Conservation (phyloP, 2,113 vertebrate species). For the Xerus inauris region DNA sequence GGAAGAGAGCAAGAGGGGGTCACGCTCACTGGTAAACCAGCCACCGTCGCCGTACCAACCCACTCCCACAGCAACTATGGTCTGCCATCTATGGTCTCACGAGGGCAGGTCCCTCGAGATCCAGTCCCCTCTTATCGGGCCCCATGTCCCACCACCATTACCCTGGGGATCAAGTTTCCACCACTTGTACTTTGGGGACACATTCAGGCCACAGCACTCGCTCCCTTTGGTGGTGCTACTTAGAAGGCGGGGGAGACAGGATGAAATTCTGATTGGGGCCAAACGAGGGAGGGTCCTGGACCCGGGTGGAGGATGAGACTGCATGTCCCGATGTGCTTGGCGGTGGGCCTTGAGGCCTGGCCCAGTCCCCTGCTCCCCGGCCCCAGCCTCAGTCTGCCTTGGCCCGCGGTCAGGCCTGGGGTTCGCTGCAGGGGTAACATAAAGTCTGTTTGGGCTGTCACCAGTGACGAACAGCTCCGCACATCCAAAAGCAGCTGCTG, state of each 20-base stretch:
- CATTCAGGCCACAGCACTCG: background rate
- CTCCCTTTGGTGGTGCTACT: rapidly evolving
- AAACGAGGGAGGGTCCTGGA: rapidly evolving
- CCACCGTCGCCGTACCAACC: too few species aligned
- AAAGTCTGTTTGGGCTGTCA: slow-evolving; percentile 50
- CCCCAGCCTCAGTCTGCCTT: background rate
- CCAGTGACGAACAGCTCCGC: slow-evolving; percentile 43
- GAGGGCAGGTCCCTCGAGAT: background rate
- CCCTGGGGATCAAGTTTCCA: background rate
- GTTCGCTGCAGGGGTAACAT: background rate
- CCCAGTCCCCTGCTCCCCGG: rapidly evolving
- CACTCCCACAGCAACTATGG: too few species aligned
- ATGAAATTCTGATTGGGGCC: background rate
- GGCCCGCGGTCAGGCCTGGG: background rate
- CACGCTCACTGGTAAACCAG: background rate
- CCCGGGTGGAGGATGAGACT: rapidly evolving
- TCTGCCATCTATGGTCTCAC: rapidly evolving
- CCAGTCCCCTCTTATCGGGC: too few species aligned
- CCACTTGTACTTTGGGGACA: background rate
- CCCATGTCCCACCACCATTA: background rate
- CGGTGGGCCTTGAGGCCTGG: background rate
- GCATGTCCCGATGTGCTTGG: rapidly evolving
- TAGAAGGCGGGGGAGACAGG: rapidly evolving
- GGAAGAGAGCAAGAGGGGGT: background rate
- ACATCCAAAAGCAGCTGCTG: slow-evolving; percentile 62